Percentiles rank a stretch among this genome's conserved stretches.
phyloP scores from a whole-genome alignment of 2,113 vertebrate genomes.

The Channa argus region DNA sequence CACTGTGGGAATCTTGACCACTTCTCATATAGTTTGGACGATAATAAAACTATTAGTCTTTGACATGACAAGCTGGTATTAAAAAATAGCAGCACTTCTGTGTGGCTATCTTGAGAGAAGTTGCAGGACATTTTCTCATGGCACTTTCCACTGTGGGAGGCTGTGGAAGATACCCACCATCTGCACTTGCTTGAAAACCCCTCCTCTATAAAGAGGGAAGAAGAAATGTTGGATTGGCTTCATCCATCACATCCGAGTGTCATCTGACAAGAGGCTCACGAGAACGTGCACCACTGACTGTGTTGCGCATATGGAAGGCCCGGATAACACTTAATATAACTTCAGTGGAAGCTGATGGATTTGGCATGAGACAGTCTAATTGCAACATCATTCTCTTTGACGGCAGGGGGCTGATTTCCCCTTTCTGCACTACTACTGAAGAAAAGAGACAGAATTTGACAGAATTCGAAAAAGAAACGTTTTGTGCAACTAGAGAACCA shows the following conservation, averaged over 20 bases:
- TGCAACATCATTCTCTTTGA: background rate
- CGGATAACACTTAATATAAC: constrained; percentile 9
- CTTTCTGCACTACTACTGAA: background rate
- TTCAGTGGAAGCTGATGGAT: constrained; percentile 19
- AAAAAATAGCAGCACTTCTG: constrained; percentile 67
- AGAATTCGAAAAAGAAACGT: background rate
- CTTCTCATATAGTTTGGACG: background rate
- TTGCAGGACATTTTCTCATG: constrained; percentile 61
- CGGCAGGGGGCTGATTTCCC: background rate
- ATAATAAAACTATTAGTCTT: constrained; percentile 55
- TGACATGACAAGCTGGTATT: constrained; percentile 28
- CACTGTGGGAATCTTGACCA: background rate
- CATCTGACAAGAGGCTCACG: background rate
- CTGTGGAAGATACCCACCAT: constrained; percentile 29
- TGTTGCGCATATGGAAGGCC: constrained; percentile 3
- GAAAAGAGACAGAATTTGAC: background rate
- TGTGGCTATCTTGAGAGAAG: constrained; percentile 30
- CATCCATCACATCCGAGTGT: constrained; percentile 4
- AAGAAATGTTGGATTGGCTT: background rate
- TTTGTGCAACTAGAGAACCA: background rate
- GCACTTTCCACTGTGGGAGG: constrained; percentile 35
- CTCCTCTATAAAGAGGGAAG: constrained; percentile 24
- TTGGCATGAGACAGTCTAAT: background rate
- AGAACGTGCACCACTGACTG: background rate
- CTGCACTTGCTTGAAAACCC: constrained; percentile 25